Conservation (phyloP, 2,113 vertebrate species). For the Aix galericulata region DNA sequence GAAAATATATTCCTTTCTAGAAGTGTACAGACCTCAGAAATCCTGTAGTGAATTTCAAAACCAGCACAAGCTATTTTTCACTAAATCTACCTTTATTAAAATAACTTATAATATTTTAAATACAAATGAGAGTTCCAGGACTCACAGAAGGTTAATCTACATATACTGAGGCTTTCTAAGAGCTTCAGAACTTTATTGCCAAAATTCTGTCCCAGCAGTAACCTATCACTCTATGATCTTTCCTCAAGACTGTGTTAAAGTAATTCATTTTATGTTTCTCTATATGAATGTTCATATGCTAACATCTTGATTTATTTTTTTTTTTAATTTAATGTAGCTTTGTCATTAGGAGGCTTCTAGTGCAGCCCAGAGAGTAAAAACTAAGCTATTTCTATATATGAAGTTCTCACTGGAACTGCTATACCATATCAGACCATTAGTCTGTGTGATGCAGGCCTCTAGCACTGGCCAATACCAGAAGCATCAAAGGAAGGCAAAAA, state of each 20-base stretch:
- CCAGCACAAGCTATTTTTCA: background rate
- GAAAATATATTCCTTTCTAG: background rate
- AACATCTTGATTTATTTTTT: background rate
- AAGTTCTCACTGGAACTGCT: background rate
- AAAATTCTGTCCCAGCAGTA: background rate
- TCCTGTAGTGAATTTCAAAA: background rate
- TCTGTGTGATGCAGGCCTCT: background rate
- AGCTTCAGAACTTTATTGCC: background rate
- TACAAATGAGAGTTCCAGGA: background rate
- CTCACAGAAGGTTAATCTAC: background rate
- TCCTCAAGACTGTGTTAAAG: background rate
- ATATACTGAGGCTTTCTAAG: background rate
- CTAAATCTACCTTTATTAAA: background rate
- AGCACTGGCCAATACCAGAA: background rate
- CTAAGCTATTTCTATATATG: conserved; percentile 19
- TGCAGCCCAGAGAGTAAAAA: background rate
- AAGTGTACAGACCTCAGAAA: background rate
- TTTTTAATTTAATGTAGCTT: background rate
- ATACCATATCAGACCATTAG: background rate
- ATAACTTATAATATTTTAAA: background rate
- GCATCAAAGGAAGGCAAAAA: conserved; percentile 4
- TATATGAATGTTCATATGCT: background rate
- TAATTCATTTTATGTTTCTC: background rate
- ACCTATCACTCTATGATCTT: background rate
- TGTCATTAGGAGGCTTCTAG: background rate